Evolutionary conservation across 2,113 vertebrate genomes (phyloP), one percentile per base, ranked within the genome.

Genomic region (Corvus moneduloides): DNA sequence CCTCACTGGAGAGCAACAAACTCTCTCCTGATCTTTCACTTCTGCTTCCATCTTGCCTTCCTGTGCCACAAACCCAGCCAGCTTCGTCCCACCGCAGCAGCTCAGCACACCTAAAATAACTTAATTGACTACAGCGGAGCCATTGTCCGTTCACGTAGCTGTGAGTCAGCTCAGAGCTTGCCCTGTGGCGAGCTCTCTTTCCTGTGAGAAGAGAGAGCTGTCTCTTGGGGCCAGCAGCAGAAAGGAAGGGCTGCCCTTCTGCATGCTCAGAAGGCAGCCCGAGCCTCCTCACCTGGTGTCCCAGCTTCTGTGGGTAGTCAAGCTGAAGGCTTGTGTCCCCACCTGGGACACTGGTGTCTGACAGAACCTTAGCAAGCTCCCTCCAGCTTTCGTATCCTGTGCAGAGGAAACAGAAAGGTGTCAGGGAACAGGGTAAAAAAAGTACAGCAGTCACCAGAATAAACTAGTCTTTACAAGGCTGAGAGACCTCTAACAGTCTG

Each of bases 381-480:
- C 96, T 96, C 98, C 98, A 98, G 94, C 94, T 98, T 73, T 96
- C 76, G 0, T 98, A 98, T 43, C 97, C 98, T 98, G 74, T 1
- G 2, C n/a, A 86, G 82, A 54, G 51, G 71, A 92, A 92, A 44
- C 30, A 86, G 43, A 74, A 85, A 78, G 39, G 62, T 73, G 68
- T 92, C 67, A 97, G 51, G 62, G 58, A 19, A 59, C 52, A 79
- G 43, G 17, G 32, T 73, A 14, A 81, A 87, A 89, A 64, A 83
- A 43, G 32, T 0, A 1, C 6, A 33, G 55, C 19, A 79, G 39
- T 63, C 49, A 90, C n/a, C 82, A 80, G 55, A 88, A 94, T 58
- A 90, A 95, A 74, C 58, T 37, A 24, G 51, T 92, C n/a, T 87
- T 80, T 55, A 28, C 46, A 48, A 56, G 46, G 63, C 35, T 77